Percentiles rank a stretch among this genome's conserved stretches.
Conservation (phyloP, 1,140 invertebrate species). For the Mya arenaria region DNA sequence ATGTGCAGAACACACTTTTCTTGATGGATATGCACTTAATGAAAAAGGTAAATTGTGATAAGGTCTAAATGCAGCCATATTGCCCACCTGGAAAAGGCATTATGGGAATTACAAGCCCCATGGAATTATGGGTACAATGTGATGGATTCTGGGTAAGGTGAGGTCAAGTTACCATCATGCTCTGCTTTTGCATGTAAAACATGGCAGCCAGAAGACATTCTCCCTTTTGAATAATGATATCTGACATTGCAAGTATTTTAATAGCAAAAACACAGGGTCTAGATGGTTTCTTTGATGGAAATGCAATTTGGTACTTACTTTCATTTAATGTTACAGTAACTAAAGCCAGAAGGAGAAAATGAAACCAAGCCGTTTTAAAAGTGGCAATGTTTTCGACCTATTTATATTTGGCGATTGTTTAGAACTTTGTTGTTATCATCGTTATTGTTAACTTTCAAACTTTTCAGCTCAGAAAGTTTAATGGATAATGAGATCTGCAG, state of each 20-base stretch:
- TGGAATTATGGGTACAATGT: not conserved
- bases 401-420: not conserved
- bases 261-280: not conserved
- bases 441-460: no score
- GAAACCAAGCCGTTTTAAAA: not conserved
- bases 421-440: not conserved
- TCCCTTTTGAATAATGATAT: not conserved
- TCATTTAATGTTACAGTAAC: not conserved
- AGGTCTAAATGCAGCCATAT: not conserved
- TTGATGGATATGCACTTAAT: no score
- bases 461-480: no score
- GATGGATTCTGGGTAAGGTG: not conserved
- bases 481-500: no score
- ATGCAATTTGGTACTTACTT: not conserved
- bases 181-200: constrained; percentile 1
- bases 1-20: no score
- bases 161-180: not conserved
- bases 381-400: not conserved
- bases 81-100: not conserved
- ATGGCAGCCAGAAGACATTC: not conserved
- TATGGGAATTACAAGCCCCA: constrained; percentile 1
- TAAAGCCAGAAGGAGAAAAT: not conserved
- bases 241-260: not conserved
- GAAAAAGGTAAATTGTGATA: no score
- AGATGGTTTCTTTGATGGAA: not conserved